These are phyloP conservation scores for Mylabris sibirica DNA, from an alignment of 2,888 invertebrate species.

Conservation along the genomic window DNA sequence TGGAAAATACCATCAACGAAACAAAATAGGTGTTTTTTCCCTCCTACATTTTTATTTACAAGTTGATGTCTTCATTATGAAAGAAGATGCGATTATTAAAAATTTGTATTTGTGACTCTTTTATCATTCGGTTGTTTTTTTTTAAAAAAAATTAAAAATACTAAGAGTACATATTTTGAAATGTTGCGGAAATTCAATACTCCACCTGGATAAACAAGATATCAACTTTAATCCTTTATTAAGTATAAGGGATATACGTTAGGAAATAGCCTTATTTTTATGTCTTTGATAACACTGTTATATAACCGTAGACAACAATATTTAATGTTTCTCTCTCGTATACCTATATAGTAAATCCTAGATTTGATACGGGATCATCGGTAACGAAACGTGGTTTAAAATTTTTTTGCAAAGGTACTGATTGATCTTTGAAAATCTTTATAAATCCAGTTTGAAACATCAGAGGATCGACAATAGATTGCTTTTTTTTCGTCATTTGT, in stretches of 20 bases:
- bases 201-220: constrained; percentile 2
- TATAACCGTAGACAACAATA: not conserved
- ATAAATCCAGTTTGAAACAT: not conserved
- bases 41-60: constrained; percentile 19
- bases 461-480: not conserved
- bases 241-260: not conserved
- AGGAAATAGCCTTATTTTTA: not conserved
- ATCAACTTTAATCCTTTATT: not conserved
- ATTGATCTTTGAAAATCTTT: not conserved
- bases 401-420: not conserved
- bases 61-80: constrained; percentile 20
- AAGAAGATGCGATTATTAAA: not conserved
- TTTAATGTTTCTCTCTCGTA: not conserved
- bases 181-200: not conserved
- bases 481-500: not conserved
- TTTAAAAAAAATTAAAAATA: not conserved
- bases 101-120: no score
- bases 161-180: not conserved
- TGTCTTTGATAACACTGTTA: no score
- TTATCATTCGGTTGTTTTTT: not conserved
- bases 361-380: not conserved
- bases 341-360: not conserved
- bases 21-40: constrained; percentile 22
- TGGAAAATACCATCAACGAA: constrained; percentile 32
- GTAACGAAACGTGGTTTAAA: not conserved